A percentile compares a stretch with the other conserved stretches of the same genome.
Evolutionary conservation across 2,797 vertebrate species (phyloP).

Genomic region (Yasuhikotakia modesta): DNA sequence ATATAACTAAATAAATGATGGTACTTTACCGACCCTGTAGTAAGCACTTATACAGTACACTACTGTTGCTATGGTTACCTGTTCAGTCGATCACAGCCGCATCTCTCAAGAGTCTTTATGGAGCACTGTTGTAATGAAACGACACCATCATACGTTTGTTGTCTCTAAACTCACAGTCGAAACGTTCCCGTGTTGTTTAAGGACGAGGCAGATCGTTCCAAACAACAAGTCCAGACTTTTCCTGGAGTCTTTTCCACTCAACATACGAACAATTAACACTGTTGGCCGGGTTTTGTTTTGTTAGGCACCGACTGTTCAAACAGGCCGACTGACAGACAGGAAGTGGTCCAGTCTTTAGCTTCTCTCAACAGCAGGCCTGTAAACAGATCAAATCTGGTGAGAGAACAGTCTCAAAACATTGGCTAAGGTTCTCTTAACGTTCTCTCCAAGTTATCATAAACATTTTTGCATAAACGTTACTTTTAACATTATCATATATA

Average conservation of each 20-base stretch:
- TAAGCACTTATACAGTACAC: neutral
- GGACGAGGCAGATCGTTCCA: no score
- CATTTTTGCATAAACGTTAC: no score
- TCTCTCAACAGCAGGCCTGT: neutral
- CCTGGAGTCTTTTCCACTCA: neutral
- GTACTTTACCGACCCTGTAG: neutral
- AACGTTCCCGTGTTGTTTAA: neutral
- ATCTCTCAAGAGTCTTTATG: neutral
- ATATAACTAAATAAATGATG: neutral
- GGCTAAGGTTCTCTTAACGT: no score
- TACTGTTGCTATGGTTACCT: slow-evolving; percentile 10
- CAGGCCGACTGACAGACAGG: neutral
- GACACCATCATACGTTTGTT: neutral
- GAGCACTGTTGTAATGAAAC: neutral
- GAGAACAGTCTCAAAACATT: neutral
- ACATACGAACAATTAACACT: neutral
- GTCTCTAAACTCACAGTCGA: neutral
- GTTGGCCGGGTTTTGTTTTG: neutral
- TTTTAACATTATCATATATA: no score
- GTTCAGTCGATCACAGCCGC: neutral
- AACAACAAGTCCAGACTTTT: neutral
- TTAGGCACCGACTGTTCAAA: neutral
- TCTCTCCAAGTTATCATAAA: no score
- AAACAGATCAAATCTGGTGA: neutral
- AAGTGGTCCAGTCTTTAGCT: neutral